Evolutionary conservation across 2,888 invertebrate species (phyloP).

Genomic region (Drosophila hamatofila): DNA sequence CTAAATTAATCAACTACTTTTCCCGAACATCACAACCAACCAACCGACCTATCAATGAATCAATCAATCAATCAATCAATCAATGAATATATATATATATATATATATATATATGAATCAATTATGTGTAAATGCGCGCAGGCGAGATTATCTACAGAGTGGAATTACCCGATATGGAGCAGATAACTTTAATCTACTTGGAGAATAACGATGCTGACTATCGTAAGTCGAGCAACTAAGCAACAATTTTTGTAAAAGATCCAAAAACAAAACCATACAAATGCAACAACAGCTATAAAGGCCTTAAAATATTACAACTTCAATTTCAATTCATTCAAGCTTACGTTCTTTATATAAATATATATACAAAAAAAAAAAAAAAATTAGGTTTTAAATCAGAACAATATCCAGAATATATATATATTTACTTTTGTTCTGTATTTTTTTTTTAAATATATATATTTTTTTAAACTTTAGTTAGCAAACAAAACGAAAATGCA

Average conservation of each 20-base stretch:
- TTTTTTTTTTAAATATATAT: constrained; percentile 16
- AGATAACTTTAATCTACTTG: constrained; percentile 97
- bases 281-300: constrained; percentile 62
- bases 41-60: constrained; percentile 37
- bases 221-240: constrained; percentile 86
- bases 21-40: constrained; percentile 55
- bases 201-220: constrained; percentile 89
- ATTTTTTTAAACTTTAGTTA: constrained; percentile 28
- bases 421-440: constrained; percentile 44
- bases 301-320: constrained; percentile 51
- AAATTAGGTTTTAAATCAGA: constrained; percentile 36
- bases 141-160: constrained; percentile 97
- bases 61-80: constrained; percentile 40
- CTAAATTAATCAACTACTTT: constrained; percentile 60
- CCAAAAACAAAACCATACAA: constrained; percentile 56
- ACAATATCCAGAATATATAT: constrained; percentile 59
- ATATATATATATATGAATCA: constrained; percentile 19
- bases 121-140: constrained; percentile 81
- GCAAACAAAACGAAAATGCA: constrained; percentile 53
- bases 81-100: too few species aligned
- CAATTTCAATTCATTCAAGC: constrained; percentile 52
- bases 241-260: constrained; percentile 61
- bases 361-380: constrained; percentile 6
- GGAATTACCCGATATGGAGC: constrained; percentile 97
- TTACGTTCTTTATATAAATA: constrained; percentile 39